Evolutionary conservation across 2,888 invertebrate species (phyloP), one percentile per base, ranked within the genome.

Genomic region (Resseliella maxima): DNA sequence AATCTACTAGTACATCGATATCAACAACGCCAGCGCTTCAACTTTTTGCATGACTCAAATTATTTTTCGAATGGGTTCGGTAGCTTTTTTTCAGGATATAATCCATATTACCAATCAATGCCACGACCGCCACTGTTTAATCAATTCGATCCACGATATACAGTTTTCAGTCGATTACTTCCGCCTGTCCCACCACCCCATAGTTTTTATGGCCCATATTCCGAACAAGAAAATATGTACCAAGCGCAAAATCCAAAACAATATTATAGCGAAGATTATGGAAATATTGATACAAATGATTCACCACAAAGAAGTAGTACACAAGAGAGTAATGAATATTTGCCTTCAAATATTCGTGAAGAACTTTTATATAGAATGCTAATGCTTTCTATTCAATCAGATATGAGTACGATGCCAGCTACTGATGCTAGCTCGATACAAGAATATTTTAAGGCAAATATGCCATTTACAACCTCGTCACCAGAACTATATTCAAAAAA

Each of bases 291-390:
- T 41, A 50, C 83, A n/a, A n/a, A 36, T n/a, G 50, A 91, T 36
- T 89, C 92, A 24, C 45, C 83, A 41, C 86, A 86, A 59, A 38
- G 86, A 87, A 86, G 85, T 64, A 87, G 54, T 87, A 10, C 46
- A 35, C 41, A n/a, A n/a, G 12, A n/a, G 38, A 54, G 54, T 24
- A 93, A 93, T 10, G 94, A 94, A 88, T 94, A 93, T 88, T 90
- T 95, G 27, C 95, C 95, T 21, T 92, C 94, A 0, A 94, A 95
- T 87, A 93, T 95, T 27, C 92, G 95, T 87, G 95, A 95, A 89
- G 95, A 95, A 89, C 90, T 95, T 54, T 90, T 95, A 12, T 89
- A 95, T 88, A 93, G 94, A 89, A 95, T 95, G 95, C 90, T 95
- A 45, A 93, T 95, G 89, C 89, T 95, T 87, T 95, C 95, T 0